Evolutionary conservation across 2,888 invertebrate genomes (phyloP), one percentile per base, ranked within the genome.

Genomic region (Hirtodrosophila histrioides): DNA sequence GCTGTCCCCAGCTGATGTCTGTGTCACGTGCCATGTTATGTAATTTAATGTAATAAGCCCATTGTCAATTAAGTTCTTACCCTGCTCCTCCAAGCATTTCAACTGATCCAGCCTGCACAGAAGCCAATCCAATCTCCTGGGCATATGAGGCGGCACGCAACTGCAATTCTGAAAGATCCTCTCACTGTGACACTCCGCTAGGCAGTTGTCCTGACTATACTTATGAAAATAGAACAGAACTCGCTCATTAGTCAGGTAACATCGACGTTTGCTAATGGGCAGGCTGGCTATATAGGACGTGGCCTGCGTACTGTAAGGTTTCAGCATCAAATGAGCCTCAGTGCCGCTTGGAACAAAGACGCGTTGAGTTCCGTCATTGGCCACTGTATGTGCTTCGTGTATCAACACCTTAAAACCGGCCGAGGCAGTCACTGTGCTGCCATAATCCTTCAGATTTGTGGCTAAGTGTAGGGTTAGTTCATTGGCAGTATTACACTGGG

Each of bases 201-300:
- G 90, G 75, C 95, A 95, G 86, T 95, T 95, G 55, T 93, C 92
- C 67, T 93, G 94, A 0, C 94, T 93, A 75, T 95, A 95, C n/a
- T 90, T 89, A 85, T 60, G 78, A 77, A 86, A 92, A 81, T 69
- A 90, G 17, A 71, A 63, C 35, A 92, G 46, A 6, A 50, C 24
- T 3, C 83, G 88, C 92, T 95, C 95, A 36, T 93, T 88, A 1
- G 86, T 80, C 51, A 94, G 94, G 68, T 94, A 92, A 76, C 95
- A 95, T 17, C 93, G 92, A 3, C 95, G 92, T 10, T 91, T 89
- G 0, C 89, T 64, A 0, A 93, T 86, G 0, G 89, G 69, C 0
- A 93, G 87, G 0, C 88, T 76, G 12, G 89, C 90, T 1, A 95
- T 90, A 3, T 93, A 93, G 0, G 90, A 45, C 0, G 94, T 94